phyloP scores from a whole-genome alignment of 2,113 vertebrate species.

The Piprites chloris region DNA sequence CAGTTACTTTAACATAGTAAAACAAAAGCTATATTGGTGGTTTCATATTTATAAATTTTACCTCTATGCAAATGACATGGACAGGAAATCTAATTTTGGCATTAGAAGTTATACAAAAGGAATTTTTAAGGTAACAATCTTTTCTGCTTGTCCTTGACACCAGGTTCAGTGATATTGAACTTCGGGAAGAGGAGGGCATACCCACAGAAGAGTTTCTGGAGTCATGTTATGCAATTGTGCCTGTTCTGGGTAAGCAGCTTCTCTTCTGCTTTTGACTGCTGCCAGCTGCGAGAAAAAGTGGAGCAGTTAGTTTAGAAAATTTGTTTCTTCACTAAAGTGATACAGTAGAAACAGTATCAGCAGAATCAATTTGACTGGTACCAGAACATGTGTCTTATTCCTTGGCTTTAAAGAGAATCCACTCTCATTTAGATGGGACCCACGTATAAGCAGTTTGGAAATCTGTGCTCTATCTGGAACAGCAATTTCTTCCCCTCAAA shows the following conservation, averaged over 20 bases:
- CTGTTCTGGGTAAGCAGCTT: slow-evolving; percentile 87
- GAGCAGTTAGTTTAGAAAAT: neutral
- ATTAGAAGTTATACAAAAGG: neutral
- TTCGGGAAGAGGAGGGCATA: slow-evolving; percentile 91
- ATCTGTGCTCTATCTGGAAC: neutral
- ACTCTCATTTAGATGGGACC: neutral
- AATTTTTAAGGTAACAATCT: neutral
- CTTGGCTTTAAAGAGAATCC: neutral
- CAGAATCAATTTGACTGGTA: neutral
- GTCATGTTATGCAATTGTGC: slow-evolving; percentile 97
- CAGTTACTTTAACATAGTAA: neutral
- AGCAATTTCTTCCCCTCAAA: neutral
- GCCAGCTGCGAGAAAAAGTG: neutral
- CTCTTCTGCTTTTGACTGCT: neutral
- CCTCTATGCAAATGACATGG: neutral
- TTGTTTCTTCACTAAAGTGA: neutral
- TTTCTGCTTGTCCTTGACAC: neutral
- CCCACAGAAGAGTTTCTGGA: slow-evolving; percentile 95
- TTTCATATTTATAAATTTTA: neutral
- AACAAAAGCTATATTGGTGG: neutral
- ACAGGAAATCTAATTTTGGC: neutral
- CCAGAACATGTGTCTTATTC: neutral
- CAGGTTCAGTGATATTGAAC: slow-evolving; percentile 97
- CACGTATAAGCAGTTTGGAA: neutral
- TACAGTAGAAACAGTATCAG: neutral